phyloP scores from a whole-genome alignment of 2,888 invertebrate species.

The Drosophila demipolita region DNA sequence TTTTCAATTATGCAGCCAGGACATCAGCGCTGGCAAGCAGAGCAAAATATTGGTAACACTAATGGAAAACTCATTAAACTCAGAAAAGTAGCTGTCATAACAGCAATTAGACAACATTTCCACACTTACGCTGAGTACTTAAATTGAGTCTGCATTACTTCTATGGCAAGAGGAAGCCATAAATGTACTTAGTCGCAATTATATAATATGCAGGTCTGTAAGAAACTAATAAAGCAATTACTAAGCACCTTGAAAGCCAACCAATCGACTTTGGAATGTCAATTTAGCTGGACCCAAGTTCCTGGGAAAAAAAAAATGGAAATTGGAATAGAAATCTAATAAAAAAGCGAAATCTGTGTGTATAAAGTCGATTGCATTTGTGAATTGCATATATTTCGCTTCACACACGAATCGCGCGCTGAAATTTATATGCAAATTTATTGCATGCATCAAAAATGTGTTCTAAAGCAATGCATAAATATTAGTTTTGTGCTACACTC shows the following conservation, averaged over 20 bases:
- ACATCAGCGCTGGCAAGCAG: not conserved
- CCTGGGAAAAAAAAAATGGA: not conserved
- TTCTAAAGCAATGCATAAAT: constrained; percentile 4
- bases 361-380: not conserved
- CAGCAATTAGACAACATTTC: constrained; percentile 53
- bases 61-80: constrained; percentile 75
- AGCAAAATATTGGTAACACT: constrained; percentile 64
- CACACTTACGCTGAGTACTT: constrained; percentile 1
- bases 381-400: not conserved
- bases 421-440: constrained; percentile 17
- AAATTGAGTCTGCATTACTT: not conserved
- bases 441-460: constrained; percentile 3
- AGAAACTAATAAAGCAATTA: not conserved
- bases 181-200: constrained; percentile 41
- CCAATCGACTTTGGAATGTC: constrained; percentile 22
- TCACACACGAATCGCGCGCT: not conserved
- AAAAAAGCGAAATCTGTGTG: not conserved
- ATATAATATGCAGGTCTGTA: constrained; percentile 10
- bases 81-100: constrained; percentile 15
- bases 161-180: not conserved
- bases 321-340: not conserved
- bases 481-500: not conserved
- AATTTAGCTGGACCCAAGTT: not conserved
- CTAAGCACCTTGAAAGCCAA: constrained; percentile 18
- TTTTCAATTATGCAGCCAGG: constrained; percentile 57